Percentiles rank a stretch among this genome's conserved stretches.
Evolutionary conservation across 2,113 vertebrate species (phyloP).

Genomic region (Xenus cinereus): DNA sequence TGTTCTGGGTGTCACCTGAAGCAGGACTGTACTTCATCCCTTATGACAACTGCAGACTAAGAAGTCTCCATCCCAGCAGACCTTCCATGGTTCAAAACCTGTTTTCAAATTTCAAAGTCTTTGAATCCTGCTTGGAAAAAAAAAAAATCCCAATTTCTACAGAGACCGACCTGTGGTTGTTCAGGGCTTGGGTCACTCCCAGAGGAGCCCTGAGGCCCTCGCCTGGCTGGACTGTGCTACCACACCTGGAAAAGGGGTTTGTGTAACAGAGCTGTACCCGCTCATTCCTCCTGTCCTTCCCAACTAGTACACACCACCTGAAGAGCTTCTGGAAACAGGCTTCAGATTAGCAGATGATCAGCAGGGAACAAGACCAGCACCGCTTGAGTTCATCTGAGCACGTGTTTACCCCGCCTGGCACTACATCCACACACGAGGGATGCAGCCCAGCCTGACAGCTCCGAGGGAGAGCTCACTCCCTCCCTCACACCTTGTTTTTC

Average conservation of each 20-base stretch:
- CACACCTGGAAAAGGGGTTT: background rate
- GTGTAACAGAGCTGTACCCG: background rate
- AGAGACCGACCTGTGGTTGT: rapidly evolving
- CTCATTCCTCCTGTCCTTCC: background rate
- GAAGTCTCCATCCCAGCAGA: background rate
- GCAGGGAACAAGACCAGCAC: background rate
- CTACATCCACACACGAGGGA: background rate
- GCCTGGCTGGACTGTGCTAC: background rate
- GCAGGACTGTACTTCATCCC: background rate
- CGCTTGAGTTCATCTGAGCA: background rate
- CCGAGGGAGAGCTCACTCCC: background rate
- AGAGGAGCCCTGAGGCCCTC: background rate
- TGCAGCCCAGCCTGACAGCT: background rate
- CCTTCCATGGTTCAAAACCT: background rate
- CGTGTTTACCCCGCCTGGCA: background rate
- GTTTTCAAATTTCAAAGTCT: background rate
- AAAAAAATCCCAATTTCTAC: background rate
- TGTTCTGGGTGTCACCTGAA: background rate
- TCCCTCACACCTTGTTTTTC: background rate
- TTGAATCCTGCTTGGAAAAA: background rate
- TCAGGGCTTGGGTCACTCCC: rapidly evolving
- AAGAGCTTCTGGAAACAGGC: background rate
- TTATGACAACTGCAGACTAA: background rate
- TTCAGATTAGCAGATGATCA: background rate
- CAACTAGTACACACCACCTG: background rate